A percentile compares a stretch with the other conserved stretches of the same genome.
Conservation (phyloP, 2,113 vertebrate genomes). For the Ardeotis arabs region DNA sequence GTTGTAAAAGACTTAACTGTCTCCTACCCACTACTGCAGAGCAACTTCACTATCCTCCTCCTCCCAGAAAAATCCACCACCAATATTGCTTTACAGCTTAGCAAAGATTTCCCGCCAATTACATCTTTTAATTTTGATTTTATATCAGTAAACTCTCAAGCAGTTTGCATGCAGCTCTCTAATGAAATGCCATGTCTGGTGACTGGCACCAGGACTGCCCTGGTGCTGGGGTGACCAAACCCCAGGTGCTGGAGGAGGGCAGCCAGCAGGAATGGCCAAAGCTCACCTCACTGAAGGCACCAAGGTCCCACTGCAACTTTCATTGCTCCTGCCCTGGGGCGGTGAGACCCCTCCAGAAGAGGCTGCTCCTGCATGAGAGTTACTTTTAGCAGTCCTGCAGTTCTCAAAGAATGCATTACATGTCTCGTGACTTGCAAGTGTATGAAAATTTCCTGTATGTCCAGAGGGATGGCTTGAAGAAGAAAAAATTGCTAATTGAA, state of each 20-base stretch:
- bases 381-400: not conserved
- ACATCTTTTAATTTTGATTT: not conserved
- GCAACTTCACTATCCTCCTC: not conserved
- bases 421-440: not conserved
- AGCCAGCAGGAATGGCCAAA: not conserved
- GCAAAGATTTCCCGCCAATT: not conserved
- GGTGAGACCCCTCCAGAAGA: not conserved
- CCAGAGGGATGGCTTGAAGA: not conserved
- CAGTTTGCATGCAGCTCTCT: not conserved
- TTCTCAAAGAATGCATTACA: fast-evolving
- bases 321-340: fast-evolving
- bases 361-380: not conserved
- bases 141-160: not conserved
- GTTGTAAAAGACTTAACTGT: not conserved
- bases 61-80: not conserved
- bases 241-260: not conserved
- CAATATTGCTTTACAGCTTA: not conserved
- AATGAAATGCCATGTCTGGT: not conserved
- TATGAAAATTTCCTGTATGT: not conserved
- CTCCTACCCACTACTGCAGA: not conserved
- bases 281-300: not conserved
- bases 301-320: not conserved
- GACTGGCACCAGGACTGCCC: not conserved
- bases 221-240: not conserved
- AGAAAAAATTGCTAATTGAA: not conserved